A percentile compares a stretch with the other conserved stretches of the same genome.
These are phyloP conservation scores for Hippocampus zosterae DNA, from an alignment of 2,113 vertebrate genomes.

Conservation along the genomic window DNA sequence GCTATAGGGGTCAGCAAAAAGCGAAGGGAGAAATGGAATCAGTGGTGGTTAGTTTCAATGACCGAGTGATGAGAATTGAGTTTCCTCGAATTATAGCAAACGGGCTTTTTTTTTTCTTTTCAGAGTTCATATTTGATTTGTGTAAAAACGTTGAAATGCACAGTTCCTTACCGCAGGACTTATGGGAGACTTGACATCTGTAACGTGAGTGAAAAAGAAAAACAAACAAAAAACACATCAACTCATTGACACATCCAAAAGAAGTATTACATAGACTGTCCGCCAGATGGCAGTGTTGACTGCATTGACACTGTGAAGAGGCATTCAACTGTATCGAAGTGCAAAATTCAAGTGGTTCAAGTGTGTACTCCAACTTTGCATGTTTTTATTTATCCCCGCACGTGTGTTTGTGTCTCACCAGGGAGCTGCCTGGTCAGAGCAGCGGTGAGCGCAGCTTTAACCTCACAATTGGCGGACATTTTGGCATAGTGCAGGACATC, in stretches of 20 bases:
- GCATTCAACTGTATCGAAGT: neutral
- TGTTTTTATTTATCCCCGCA: neutral
- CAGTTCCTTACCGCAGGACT: conserved; percentile 57
- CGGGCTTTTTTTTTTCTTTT: neutral
- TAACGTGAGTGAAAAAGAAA: neutral
- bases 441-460: conserved; percentile 70
- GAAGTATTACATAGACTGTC: neutral
- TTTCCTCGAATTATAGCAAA: conserved; percentile 10
- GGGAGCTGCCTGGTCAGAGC: conserved; percentile 72
- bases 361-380: neutral
- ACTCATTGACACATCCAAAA: neutral
- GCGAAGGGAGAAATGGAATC: conserved; percentile 37
- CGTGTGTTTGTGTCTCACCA: conserved; percentile 65
- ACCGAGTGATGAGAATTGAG: conserved; percentile 15
- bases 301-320: neutral
- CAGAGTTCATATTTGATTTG: neutral
- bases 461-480: conserved; percentile 75
- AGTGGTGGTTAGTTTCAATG: conserved; percentile 62
- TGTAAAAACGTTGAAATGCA: neutral
- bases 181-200: conserved; percentile 53
- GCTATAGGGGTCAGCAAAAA: conserved; percentile 82
- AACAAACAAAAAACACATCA: neutral
- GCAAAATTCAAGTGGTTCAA: neutral
- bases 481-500: conserved; percentile 82
- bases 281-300: conserved; percentile 57